Percentiles rank a stretch among this genome's conserved stretches.
Conservation (phyloP, 1,140 invertebrate genomes). For the Phymorhynchus buccinoides region DNA sequence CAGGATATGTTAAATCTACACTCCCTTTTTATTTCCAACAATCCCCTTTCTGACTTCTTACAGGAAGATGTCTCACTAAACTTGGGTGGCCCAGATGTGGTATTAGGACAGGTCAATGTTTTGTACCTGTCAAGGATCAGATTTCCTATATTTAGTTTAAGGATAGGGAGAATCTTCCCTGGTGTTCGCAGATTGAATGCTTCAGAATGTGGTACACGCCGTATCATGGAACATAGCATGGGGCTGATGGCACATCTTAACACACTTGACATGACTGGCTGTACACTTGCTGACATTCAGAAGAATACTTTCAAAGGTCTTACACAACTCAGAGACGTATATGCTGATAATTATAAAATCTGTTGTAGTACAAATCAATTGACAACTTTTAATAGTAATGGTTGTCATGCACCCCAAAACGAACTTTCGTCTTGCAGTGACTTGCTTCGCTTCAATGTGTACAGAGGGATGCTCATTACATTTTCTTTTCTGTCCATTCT, state of each 20-base stretch:
- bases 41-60: background rate
- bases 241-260: conserved; percentile 37
- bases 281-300: background rate
- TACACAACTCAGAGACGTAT: conserved; percentile 20
- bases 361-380: conserved; percentile 51
- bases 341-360: conserved; percentile 50
- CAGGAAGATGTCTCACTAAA: background rate
- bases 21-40: background rate
- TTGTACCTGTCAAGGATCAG: background rate
- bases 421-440: conserved; percentile 57
- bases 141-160: background rate
- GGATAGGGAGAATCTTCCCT: background rate
- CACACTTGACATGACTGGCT: background rate
- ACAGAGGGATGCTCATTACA: conserved; percentile 54
- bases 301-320: background rate
- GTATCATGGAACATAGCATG: conserved; percentile 32
- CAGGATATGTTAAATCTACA: background rate
- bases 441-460: conserved; percentile 48
- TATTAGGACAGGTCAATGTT: background rate
- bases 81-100: too few species aligned
- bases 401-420: conserved; percentile 49
- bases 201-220: conserved; percentile 27
- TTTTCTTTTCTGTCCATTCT: conserved; percentile 49
- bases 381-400: conserved; percentile 38
- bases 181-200: conserved; percentile 36